Evolutionary conservation across 2,888 invertebrate species (phyloP).

Genomic region (Oscheius sp.): DNA sequence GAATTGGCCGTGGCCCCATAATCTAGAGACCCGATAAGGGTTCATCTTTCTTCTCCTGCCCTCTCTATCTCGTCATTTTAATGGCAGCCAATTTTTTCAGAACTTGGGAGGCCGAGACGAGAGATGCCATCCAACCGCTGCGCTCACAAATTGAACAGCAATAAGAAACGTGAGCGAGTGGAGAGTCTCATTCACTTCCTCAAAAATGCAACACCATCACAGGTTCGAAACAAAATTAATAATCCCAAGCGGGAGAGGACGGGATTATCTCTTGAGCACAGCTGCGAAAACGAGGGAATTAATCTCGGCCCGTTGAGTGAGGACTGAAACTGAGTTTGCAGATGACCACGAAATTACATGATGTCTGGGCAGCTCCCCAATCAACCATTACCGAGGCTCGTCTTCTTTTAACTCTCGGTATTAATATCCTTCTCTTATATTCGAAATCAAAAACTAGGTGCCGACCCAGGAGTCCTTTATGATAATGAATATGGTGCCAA

Average conservation of each 20-base stretch:
- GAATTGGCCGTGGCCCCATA: neutral
- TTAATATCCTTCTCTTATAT: neutral
- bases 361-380: slow-evolving; percentile 60
- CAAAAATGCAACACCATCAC: slow-evolving; percentile 49
- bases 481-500: slow-evolving; percentile 57
- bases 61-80: neutral
- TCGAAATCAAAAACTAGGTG: slow-evolving; percentile 31
- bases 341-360: slow-evolving; percentile 57
- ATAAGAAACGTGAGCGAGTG: slow-evolving; percentile 60
- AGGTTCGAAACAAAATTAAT: slow-evolving; percentile 22
- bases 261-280: neutral
- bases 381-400: slow-evolving; percentile 61
- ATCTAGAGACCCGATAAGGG: neutral
- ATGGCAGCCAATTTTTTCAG: neutral
- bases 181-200: slow-evolving; percentile 57
- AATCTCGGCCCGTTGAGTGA: neutral
- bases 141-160: slow-evolving; percentile 57
- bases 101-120: slow-evolving; percentile 11
- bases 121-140: slow-evolving; percentile 62
- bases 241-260: neutral
- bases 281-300: neutral
- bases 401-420: slow-evolving; percentile 59
- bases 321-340: slow-evolving; percentile 30
- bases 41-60: neutral
- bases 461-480: slow-evolving; percentile 57